phyloP scores from a whole-genome alignment of 1,140 invertebrate genomes.

The Radopholus similis region DNA sequence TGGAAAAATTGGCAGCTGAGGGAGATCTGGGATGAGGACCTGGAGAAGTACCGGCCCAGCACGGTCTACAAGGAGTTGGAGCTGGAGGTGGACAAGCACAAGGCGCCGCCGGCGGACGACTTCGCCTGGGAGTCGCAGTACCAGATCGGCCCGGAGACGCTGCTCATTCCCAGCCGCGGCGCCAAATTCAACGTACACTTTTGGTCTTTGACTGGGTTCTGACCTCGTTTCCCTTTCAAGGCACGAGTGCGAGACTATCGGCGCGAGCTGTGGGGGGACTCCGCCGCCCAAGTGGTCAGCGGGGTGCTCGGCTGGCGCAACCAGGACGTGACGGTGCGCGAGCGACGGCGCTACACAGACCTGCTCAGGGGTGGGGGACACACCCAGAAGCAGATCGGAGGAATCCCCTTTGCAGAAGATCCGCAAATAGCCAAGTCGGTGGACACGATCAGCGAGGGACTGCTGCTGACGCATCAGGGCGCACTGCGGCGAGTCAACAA shows the following conservation, averaged over 20 bases:
- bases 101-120: slow-evolving; percentile 36
- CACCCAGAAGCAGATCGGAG: neutral
- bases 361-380: slow-evolving; percentile 35
- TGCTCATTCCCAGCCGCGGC: slow-evolving; percentile 83
- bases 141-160: slow-evolving; percentile 90
- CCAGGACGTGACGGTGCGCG: slow-evolving; percentile 54
- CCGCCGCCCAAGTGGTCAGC: slow-evolving; percentile 48
- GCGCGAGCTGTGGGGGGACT: slow-evolving; percentile 54
- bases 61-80: slow-evolving; percentile 10
- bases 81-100: slow-evolving; percentile 3
- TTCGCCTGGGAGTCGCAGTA: slow-evolving; percentile 59
- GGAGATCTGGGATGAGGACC: neutral
- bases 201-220: too few species aligned
- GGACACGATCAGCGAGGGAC: slow-evolving; percentile 27
- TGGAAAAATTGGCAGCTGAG: neutral
- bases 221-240: too few species aligned
- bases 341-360: slow-evolving; percentile 52
- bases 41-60: slow-evolving; percentile 58
- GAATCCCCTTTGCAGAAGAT: slow-evolving; percentile 29
- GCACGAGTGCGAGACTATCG: slow-evolving; percentile 58
- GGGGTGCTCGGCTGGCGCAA: slow-evolving; percentile 54
- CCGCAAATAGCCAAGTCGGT: slow-evolving; percentile 43
- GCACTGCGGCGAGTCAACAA: slow-evolving; percentile 33
- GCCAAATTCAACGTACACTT: too few species aligned
- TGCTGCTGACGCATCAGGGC: slow-evolving; percentile 25